These are phyloP conservation scores for Epicauta chinensis DNA, from an alignment of 1,140 invertebrate species.

Conservation along the genomic window DNA sequence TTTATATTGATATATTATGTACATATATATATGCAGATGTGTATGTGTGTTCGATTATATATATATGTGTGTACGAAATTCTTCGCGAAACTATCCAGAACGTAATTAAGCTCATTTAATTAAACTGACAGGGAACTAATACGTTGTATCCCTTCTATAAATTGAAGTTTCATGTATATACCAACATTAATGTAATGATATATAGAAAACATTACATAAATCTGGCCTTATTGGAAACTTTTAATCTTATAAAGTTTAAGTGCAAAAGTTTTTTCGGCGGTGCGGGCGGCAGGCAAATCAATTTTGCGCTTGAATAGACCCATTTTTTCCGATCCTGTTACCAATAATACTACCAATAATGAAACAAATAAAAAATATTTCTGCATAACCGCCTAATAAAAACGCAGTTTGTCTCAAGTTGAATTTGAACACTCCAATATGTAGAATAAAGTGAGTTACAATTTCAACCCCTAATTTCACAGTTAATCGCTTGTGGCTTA, in stretches of 20 bases:
- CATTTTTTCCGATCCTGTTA: no score
- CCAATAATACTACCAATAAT: no score
- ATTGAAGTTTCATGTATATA: conserved; percentile 36
- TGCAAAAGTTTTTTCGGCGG: conserved; percentile 20
- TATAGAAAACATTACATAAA: conserved; percentile 22
- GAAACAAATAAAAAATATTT: no score
- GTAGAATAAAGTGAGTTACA: no score
- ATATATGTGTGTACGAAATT: conserved; percentile 32
- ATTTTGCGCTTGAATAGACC: conserved; percentile 16
- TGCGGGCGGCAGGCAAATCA: conserved; percentile 4
- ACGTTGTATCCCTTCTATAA: conserved; percentile 28
- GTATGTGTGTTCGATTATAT: conserved; percentile 1
- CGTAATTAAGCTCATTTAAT: conserved; percentile 38
- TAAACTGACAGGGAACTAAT: conserved; percentile 35
- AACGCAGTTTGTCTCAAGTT: no score
- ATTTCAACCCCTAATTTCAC: no score
- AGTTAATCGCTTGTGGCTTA: no score
- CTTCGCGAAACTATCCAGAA: conserved; percentile 35
- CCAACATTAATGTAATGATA: conserved; percentile 28
- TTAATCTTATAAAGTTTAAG: conserved; percentile 27
- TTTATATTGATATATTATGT: no score
- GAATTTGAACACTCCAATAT: no score
- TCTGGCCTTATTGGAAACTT: conserved; percentile 25
- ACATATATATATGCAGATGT: conserved; percentile 1
- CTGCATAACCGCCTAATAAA: no score